phyloP scores from a whole-genome alignment of 2,888 invertebrate species.

The Aricia artaxerxes region DNA sequence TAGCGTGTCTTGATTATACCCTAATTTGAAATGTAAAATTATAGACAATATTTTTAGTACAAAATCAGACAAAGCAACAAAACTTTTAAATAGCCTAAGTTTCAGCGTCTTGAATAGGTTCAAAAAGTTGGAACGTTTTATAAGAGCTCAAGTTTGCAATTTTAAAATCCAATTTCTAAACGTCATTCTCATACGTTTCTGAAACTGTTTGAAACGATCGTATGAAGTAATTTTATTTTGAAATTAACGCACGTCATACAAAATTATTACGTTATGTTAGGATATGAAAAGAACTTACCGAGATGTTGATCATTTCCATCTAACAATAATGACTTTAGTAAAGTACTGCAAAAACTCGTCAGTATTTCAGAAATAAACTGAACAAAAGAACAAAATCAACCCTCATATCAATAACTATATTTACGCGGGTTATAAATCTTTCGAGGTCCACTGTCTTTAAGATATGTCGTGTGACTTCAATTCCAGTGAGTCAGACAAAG shows the following conservation, averaged over 20 bases:
- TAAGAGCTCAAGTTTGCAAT: conserved; percentile 16
- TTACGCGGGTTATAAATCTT: too few species aligned
- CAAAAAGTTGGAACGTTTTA: conserved; percentile 5
- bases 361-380: too few species aligned
- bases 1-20: neutral
- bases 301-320: too few species aligned
- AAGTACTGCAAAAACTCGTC: too few species aligned
- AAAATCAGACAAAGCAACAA: neutral
- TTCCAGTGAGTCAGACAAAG: too few species aligned
- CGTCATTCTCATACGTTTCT: neutral
- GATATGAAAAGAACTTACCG: too few species aligned
- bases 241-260: neutral
- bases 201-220: neutral
- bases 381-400: too few species aligned
- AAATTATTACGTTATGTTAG: neutral
- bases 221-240: neutral
- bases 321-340: too few species aligned
- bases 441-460: too few species aligned
- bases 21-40: neutral
- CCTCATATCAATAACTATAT: too few species aligned
- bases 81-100: neutral
- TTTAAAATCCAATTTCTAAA: conserved; percentile 7
- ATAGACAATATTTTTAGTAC: neutral
- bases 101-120: conserved; percentile 4
- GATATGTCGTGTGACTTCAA: too few species aligned